Evolutionary conservation across 2,113 vertebrate species (phyloP).

Genomic region (Silurus meridionalis): DNA sequence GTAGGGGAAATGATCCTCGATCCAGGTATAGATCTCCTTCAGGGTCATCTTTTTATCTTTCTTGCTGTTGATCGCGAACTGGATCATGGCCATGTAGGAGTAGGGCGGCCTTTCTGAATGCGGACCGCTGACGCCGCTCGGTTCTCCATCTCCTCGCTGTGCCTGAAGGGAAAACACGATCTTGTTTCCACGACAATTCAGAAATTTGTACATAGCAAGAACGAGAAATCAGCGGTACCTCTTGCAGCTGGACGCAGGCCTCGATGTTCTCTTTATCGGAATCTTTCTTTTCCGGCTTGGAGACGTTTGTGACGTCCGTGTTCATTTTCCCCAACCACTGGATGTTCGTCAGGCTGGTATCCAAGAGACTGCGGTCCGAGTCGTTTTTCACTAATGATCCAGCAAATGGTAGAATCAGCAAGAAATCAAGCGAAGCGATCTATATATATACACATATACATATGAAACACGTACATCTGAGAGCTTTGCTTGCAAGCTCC

Average conservation of each 20-base stretch:
- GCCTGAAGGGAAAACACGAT: conserved; percentile 10
- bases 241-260: conserved; percentile 56
- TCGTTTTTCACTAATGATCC: conserved; percentile 70
- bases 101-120: conserved; percentile 85
- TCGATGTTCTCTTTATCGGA: conserved; percentile 76
- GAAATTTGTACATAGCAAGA: background rate
- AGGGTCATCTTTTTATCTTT: conserved; percentile 87
- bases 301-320: conserved; percentile 54
- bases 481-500: background rate
- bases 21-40: conserved; percentile 96
- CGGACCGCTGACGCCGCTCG: conserved; percentile 61
- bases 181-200: background rate
- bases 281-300: conserved; percentile 60
- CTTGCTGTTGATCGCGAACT: conserved; percentile 96
- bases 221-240: conserved; percentile 68
- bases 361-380: conserved; percentile 64
- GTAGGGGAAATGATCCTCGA: conserved; percentile 92
- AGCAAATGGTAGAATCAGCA: conserved; percentile 27
- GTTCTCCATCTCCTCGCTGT: conserved; percentile 12
- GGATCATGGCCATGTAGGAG: conserved; percentile 98
- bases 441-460: background rate
- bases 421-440: background rate
- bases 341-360: conserved; percentile 88
- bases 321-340: conserved; percentile 88
- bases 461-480: background rate